These are phyloP conservation scores for Pipa parva DNA, from an alignment of 2,113 vertebrate genomes.

Conservation along the genomic window DNA sequence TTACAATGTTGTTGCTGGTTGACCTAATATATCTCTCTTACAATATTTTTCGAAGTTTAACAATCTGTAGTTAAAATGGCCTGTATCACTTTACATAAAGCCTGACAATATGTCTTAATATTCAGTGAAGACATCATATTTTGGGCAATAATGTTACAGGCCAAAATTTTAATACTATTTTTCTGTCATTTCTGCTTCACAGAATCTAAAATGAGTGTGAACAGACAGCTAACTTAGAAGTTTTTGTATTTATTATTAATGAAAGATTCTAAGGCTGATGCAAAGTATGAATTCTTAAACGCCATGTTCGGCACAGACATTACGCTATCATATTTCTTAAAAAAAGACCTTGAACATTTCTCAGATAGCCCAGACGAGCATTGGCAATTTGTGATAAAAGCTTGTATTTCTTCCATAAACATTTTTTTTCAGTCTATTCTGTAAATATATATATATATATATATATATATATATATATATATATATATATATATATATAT, in stretches of 20 bases:
- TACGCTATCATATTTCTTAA: not conserved
- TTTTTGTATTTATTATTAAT: slow-evolving; percentile 7
- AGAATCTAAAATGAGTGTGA: not conserved
- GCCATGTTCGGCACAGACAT: not conserved
- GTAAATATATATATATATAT: not conserved
- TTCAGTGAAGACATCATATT: not conserved
- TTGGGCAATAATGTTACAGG: not conserved
- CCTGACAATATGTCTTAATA: not conserved
- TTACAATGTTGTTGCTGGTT: too few species aligned
- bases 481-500: too few species aligned
- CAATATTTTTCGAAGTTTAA: not conserved
- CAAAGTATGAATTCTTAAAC: slow-evolving; percentile 2
- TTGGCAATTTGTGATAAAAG: slow-evolving; percentile 5
- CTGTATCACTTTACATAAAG: not conserved
- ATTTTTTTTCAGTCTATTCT: not conserved
- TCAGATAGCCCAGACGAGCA: not conserved
- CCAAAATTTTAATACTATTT: slow-evolving; percentile 5
- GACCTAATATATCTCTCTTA: not conserved
- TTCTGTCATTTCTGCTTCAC: not conserved
- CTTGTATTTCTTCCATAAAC: slow-evolving; percentile 3
- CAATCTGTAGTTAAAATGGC: not conserved
- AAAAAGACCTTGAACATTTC: slow-evolving; percentile 15
- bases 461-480: not conserved
- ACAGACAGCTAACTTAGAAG: not conserved
- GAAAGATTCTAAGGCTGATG: slow-evolving; percentile 4